These are phyloP conservation scores for Exocentrus adspersus DNA, from an alignment of 2,888 invertebrate species.

Conservation along the genomic window DNA sequence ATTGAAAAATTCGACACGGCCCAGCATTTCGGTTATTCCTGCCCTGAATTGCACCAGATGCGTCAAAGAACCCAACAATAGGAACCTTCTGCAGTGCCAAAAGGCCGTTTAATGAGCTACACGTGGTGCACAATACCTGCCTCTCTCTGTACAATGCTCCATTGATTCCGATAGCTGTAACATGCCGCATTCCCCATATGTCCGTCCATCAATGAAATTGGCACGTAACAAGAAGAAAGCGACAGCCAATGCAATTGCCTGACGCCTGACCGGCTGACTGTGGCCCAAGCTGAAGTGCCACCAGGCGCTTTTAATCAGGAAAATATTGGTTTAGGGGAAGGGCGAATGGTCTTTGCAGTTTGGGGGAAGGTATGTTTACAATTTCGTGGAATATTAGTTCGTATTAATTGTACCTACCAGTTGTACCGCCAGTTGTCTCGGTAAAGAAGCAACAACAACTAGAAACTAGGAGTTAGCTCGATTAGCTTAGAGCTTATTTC, in stretches of 20 bases:
- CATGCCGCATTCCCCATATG: conserved; percentile 17
- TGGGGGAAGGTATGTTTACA: neutral
- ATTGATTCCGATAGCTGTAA: conserved; percentile 28
- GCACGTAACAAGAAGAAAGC: neutral
- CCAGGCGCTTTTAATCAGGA: neutral
- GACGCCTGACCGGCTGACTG: neutral
- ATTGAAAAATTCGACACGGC: too few species aligned
- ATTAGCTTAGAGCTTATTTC: too few species aligned
- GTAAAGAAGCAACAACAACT: too few species aligned
- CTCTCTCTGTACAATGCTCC: conserved; percentile 25
- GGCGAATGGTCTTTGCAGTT: neutral
- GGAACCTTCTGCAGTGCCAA: conserved; percentile 26
- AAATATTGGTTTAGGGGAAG: neutral
- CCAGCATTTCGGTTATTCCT: neutral
- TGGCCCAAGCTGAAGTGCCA: neutral
- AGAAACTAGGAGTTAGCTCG: too few species aligned
- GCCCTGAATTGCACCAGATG: conserved; percentile 24
- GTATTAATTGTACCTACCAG: too few species aligned
- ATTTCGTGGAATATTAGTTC: too few species aligned
- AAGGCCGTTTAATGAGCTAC: conserved; percentile 32
- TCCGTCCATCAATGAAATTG: conserved; percentile 11
- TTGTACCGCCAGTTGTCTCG: too few species aligned
- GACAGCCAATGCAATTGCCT: neutral
- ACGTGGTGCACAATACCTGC: conserved; percentile 34
- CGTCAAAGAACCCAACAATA: conserved; percentile 14